Percentiles rank a stretch among this genome's conserved stretches.
These are phyloP conservation scores for Hydrolagus affinis DNA, from an alignment of 2,113 vertebrate species.

Conservation along the genomic window DNA sequence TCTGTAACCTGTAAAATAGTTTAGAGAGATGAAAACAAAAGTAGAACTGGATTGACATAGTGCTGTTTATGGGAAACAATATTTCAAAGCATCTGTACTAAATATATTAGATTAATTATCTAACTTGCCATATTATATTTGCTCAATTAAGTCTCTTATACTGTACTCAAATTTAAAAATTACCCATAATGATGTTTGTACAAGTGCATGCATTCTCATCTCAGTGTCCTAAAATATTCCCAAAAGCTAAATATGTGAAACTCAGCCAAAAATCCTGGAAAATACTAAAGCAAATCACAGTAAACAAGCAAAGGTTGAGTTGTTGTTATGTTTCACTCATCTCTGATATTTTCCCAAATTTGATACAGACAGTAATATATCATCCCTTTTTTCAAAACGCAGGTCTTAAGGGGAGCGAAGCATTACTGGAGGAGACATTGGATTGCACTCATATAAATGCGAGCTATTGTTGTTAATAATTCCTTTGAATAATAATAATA, in stretches of 20 bases:
- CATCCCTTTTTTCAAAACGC: background rate
- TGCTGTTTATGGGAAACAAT: background rate
- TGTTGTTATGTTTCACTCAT: background rate
- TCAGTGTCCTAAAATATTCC: background rate
- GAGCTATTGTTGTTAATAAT: too few species aligned
- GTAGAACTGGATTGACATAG: too few species aligned
- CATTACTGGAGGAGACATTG: too few species aligned
- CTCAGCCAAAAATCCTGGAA: background rate
- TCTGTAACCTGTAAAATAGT: too few species aligned
- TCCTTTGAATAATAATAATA: too few species aligned
- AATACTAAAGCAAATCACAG: background rate
- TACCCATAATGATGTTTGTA: background rate
- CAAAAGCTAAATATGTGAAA: background rate
- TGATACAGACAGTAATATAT: background rate
- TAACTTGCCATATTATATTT: background rate
- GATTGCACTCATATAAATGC: too few species aligned
- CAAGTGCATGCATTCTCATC: background rate
- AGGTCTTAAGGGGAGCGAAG: too few species aligned
- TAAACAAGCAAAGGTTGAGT: background rate
- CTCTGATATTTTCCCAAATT: background rate
- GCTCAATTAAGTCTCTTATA: background rate
- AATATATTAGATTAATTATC: background rate
- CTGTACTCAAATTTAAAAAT: background rate
- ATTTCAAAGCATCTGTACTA: too few species aligned
- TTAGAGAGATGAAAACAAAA: too few species aligned